phyloP scores from a whole-genome alignment of 1,140 invertebrate genomes.

The Coboldia fuscipes region DNA sequence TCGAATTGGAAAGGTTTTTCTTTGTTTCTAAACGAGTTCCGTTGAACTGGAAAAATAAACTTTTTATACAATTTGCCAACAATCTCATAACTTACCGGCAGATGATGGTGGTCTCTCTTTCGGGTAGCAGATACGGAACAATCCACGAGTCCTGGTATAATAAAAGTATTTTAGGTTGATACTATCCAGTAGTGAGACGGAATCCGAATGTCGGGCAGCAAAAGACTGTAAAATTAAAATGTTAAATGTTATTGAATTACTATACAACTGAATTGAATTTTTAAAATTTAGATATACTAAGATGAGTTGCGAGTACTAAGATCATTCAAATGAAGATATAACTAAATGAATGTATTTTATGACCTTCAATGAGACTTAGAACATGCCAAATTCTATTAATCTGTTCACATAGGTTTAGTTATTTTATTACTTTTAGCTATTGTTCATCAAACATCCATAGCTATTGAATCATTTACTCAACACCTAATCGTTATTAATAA shows the following conservation, averaged over 20 bases:
- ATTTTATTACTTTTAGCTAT: background rate
- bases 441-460: background rate
- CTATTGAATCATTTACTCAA: no score
- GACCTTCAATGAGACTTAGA: no score
- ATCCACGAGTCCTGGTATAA: conserved; percentile 67
- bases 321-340: no score
- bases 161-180: conserved; percentile 67
- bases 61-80: no score
- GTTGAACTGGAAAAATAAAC: no score
- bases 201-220: conserved; percentile 42
- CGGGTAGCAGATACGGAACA: conserved; percentile 79
- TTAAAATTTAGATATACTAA: no score
- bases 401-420: background rate
- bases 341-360: no score
- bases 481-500: no score
- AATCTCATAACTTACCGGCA: conserved; percentile 34
- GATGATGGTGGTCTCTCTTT: conserved; percentile 52
- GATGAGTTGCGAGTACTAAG: background rate
- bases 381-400: background rate
- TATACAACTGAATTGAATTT: background rate
- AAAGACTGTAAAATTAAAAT: conserved; percentile 41
- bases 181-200: conserved; percentile 48
- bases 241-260: conserved; percentile 1
- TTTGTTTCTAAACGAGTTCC: no score
- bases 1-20: no score